Evolutionary conservation across 2,888 invertebrate genomes (phyloP).

Genomic region (Ethmia dodecea): DNA sequence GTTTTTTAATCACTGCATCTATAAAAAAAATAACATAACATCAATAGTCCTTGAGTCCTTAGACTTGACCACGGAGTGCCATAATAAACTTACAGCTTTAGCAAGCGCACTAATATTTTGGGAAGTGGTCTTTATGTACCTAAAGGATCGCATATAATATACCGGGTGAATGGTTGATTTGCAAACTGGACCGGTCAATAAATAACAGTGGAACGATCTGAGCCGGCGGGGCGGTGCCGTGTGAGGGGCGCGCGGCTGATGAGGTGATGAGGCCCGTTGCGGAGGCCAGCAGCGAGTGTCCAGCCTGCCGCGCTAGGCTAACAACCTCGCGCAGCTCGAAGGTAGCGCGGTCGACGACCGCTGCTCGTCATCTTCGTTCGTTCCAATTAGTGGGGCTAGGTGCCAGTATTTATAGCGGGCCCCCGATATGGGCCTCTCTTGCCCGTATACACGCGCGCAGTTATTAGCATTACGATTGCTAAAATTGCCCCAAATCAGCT

Average conservation of each 20-base stretch:
- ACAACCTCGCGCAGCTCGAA: constrained; percentile 47
- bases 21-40: too few relatives aligned
- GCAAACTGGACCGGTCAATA: constrained; percentile 7
- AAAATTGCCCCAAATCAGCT: constrained; percentile 44
- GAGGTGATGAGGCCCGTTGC: neutral
- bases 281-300: neutral
- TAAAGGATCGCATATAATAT: too few relatives aligned
- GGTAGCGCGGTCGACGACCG: constrained; percentile 56
- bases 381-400: constrained; percentile 46
- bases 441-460: constrained; percentile 31
- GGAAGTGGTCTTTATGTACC: too few relatives aligned
- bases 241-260: neutral
- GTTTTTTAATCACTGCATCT: too few relatives aligned
- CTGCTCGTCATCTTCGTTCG: constrained; percentile 40
- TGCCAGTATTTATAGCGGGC: constrained; percentile 28
- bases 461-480: constrained; percentile 45
- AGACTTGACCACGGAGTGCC: too few relatives aligned
- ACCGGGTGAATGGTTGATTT: constrained; percentile 3
- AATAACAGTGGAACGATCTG: constrained; percentile 2
- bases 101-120: too few relatives aligned
- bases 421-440: constrained; percentile 44
- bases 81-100: too few relatives aligned
- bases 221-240: constrained; percentile 1
- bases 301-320: constrained; percentile 27
- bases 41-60: too few relatives aligned